These are phyloP conservation scores for Trimorus sp. DNA, from an alignment of 2,888 invertebrate genomes.

Conservation along the genomic window DNA sequence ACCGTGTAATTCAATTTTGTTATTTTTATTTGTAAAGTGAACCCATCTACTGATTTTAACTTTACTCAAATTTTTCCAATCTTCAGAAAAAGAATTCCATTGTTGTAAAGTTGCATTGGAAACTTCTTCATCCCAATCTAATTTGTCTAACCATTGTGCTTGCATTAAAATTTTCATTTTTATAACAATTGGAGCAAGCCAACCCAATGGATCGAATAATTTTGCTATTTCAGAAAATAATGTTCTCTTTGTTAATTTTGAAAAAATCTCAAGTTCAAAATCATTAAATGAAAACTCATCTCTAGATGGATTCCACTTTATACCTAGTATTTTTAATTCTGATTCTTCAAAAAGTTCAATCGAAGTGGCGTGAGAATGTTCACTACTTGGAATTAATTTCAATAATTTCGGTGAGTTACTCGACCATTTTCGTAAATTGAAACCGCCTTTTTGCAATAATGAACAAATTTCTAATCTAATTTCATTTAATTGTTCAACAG, in stretches of 20 bases:
- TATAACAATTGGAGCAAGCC: background rate
- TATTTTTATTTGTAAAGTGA: too few species aligned
- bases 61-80: too few species aligned
- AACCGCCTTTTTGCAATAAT: background rate
- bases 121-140: background rate
- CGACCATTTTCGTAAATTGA: slow-evolving; percentile 22
- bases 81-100: slow-evolving; percentile 4
- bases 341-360: too few species aligned
- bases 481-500: background rate
- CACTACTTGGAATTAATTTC: background rate
- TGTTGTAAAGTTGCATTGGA: background rate
- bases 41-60: too few species aligned
- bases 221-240: slow-evolving; percentile 20
- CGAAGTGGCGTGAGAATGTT: too few species aligned
- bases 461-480: background rate
- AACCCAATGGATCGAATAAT: slow-evolving; percentile 19
- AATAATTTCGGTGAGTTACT: slow-evolving; percentile 8
- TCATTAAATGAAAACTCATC: background rate
- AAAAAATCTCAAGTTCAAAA: background rate
- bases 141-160: slow-evolving; percentile 12
- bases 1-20: too few species aligned
- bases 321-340: background rate
- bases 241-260: background rate
- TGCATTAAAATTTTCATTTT: slow-evolving; percentile 21
- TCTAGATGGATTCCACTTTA: background rate